These are phyloP conservation scores for human (Homo sapiens) DNA, from an alignment of 2,113 vertebrate genomes.

Conservation along the genomic window DNA sequence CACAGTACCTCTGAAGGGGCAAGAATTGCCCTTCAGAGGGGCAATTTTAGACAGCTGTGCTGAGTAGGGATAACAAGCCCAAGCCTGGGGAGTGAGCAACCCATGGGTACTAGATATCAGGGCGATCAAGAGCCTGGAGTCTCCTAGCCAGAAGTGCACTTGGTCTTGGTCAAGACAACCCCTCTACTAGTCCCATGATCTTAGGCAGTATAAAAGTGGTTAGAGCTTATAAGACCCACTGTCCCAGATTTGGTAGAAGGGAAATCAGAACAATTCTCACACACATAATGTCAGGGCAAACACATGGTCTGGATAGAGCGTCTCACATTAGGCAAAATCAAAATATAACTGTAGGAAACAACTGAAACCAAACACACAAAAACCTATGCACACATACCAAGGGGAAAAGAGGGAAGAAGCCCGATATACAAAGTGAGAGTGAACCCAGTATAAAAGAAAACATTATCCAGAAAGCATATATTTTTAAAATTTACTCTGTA, in stretches of 20 bases:
- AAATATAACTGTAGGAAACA: background rate
- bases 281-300: background rate
- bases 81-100: background rate
- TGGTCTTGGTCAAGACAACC: background rate
- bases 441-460: background rate
- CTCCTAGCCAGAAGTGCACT: background rate
- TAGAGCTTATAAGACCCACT: background rate
- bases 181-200: background rate
- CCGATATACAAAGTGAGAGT: background rate
- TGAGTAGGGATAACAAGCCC: background rate
- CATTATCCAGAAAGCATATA: background rate
- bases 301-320: background rate
- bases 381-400: background rate
- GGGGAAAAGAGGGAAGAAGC: background rate
- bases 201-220: background rate
- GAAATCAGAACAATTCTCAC: background rate
- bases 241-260: background rate
- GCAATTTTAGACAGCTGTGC: background rate
- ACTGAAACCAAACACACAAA: background rate
- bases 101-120: background rate
- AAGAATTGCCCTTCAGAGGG: no score
- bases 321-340: background rate
- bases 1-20: background rate
- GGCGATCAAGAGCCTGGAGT: background rate
- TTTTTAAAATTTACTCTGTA: background rate